Base-by-base conservation (phyloP, 2,113 vertebrate genomes). In the Arenaria interpres region DNA sequence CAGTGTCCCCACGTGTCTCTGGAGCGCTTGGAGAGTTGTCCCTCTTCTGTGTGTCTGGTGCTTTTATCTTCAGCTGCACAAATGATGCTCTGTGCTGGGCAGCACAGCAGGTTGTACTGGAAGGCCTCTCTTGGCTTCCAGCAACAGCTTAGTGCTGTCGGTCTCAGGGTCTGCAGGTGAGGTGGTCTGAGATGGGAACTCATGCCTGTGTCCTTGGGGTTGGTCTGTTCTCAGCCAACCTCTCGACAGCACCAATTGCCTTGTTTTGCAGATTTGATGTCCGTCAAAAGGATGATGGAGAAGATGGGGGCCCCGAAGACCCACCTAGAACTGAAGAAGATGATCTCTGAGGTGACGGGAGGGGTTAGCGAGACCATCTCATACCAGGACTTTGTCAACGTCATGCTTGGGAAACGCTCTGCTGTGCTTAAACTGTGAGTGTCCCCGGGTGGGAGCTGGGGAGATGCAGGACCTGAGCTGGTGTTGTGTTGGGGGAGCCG, bases 231-330 rank as follows among this genome's bases (percentile, higher is more conserved):
- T 67, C 46, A 14, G 21, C 9, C 41, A 30, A 25, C 46, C 13
- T 43, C 39, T 22, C 5, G 3, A 39, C 35, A 84, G 72, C 67
- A 74, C 33, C 0, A 0, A 8, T 25, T 53, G 25, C 53, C 22
- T 84, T 89, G 54, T 82, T 66, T 63, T 66, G 71, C 96, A 99
- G 99, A 99, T 88, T 92, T 99, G 96, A 99, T 99, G 99, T 99
- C 99, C 35, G 98, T 99, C 87, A 99, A 99, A 97, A 98, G 98
- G 95, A 99, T 99, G 99, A 99, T 99, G 99, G 99, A 99, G 98
- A 99, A 99, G 94, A 93, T 99, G 32, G 99, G 99, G 14, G 99
- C 99, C 22, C 99, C 99, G 0, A 99, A 99, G 97, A 99, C 99
- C 35, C 99, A 99, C 96, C 95, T 99, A 72, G 99, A 99, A 97